Conservation (phyloP, 2,797 vertebrate genomes). For the Silurus lanzhouensis region DNA sequence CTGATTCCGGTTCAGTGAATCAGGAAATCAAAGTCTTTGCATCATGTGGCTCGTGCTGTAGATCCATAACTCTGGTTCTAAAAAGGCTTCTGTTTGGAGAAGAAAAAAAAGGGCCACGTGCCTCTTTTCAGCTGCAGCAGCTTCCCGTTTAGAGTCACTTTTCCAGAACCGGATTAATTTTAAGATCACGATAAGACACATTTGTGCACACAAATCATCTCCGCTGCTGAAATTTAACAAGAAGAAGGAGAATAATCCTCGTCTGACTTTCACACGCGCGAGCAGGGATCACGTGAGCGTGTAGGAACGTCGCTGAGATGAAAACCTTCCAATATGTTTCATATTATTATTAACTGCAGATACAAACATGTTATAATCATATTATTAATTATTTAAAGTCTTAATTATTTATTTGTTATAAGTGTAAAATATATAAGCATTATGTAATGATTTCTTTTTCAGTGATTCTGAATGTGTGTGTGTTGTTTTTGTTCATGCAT, state of each 20-base stretch:
- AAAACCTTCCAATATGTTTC: background rate
- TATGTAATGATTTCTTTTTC: background rate
- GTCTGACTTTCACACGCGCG: background rate
- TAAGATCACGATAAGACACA: background rate
- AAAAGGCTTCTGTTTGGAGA: background rate
- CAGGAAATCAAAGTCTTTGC: slow-evolving; percentile 13
- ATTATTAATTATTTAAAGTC: background rate
- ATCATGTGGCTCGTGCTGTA: background rate
- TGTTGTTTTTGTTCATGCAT: too few relatives aligned
- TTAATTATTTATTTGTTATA: too few relatives aligned
- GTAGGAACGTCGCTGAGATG: background rate
- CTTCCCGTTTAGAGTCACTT: slow-evolving; percentile 11
- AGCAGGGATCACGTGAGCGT: background rate
- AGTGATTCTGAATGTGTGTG: background rate
- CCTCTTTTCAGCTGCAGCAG: background rate
- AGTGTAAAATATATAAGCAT: too few relatives aligned
- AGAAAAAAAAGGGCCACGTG: background rate
- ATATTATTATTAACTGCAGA: background rate
- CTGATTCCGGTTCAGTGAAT: slow-evolving; percentile 10
- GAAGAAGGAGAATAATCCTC: background rate
- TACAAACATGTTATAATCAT: too few relatives aligned
- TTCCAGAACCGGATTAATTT: slow-evolving; percentile 7
- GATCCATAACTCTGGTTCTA: background rate
- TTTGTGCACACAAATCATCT: background rate
- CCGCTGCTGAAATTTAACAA: background rate